phyloP scores from a whole-genome alignment of 2,888 invertebrate genomes.

The Noctua janthina region DNA sequence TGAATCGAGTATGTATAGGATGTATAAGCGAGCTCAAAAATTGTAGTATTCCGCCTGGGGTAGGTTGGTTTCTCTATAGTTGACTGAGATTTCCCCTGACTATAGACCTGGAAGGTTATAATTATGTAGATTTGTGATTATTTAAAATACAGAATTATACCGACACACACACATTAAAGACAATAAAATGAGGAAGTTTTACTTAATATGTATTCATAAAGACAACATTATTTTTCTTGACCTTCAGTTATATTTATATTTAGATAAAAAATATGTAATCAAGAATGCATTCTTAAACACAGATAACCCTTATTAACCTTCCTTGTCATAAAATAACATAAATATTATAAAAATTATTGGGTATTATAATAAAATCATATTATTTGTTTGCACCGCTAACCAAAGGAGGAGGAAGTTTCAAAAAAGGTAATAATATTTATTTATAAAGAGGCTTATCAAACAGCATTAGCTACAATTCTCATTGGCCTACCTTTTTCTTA shows the following conservation, averaged over 20 bases:
- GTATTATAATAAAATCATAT: background rate
- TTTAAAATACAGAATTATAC: background rate
- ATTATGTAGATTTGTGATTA: background rate
- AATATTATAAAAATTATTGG: background rate
- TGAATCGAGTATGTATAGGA: background rate
- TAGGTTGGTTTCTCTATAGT: background rate
- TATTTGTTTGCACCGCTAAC: slow-evolving; percentile 65
- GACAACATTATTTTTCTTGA: slow-evolving; percentile 5
- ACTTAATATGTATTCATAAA: background rate
- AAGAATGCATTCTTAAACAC: background rate
- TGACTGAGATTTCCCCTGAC: background rate
- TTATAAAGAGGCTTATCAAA: background rate
- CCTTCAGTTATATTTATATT: background rate
- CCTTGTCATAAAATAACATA: background rate
- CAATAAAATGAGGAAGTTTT: background rate
- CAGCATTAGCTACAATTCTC: background rate
- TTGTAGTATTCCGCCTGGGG: background rate
- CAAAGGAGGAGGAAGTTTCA: slow-evolving; percentile 82
- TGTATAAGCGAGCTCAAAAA: background rate
- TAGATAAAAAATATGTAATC: background rate
- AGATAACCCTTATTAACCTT: background rate
- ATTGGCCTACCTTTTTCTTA: background rate
- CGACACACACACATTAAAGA: background rate
- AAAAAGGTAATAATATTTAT: slow-evolving; percentile 79
- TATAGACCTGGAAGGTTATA: background rate